Evolutionary conservation across 2,888 invertebrate genomes (phyloP).

Genomic region (Eremobia ochroleuca): DNA sequence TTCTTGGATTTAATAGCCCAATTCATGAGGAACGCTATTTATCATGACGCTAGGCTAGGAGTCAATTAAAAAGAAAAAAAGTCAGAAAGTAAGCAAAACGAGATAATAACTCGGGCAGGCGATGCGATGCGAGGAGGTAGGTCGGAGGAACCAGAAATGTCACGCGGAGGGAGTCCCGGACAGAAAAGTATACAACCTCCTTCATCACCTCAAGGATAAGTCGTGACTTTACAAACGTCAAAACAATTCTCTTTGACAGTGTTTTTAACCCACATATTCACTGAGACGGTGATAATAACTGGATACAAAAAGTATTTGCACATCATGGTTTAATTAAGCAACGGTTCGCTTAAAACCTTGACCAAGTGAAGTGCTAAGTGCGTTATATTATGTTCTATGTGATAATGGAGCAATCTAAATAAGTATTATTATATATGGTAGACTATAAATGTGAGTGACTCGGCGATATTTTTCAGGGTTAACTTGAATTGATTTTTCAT

Average conservation of each 20-base stretch:
- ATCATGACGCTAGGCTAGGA: too few relatives aligned
- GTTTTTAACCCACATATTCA: conserved; percentile 41
- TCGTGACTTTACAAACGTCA: not conserved
- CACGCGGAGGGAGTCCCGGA: too few relatives aligned
- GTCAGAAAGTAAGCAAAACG: too few relatives aligned
- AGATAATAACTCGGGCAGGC: too few relatives aligned
- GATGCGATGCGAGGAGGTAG: too few relatives aligned
- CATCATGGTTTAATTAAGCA: conserved; percentile 41
- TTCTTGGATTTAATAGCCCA: too few relatives aligned
- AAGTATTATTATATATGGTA: not conserved
- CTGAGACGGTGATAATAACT: conserved; percentile 31
- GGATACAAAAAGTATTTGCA: conserved; percentile 21
- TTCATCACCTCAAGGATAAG: not conserved
- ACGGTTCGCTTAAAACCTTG: conserved; percentile 47
- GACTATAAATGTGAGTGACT: not conserved
- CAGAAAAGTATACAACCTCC: too few relatives aligned
- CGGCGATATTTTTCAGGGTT: conserved; percentile 6
- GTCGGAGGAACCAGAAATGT: too few relatives aligned
- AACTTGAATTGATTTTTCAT: not conserved
- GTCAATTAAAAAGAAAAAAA: too few relatives aligned
- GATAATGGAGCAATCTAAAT: conserved; percentile 22
- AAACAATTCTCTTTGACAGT: conserved; percentile 19
- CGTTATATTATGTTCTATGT: not conserved
- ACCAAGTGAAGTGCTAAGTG: conserved; percentile 39
- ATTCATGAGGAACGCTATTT: too few relatives aligned